Evolutionary conservation across 2,888 invertebrate species (phyloP), one percentile per base, ranked within the genome.

Genomic region (Erpobdella octoculata): DNA sequence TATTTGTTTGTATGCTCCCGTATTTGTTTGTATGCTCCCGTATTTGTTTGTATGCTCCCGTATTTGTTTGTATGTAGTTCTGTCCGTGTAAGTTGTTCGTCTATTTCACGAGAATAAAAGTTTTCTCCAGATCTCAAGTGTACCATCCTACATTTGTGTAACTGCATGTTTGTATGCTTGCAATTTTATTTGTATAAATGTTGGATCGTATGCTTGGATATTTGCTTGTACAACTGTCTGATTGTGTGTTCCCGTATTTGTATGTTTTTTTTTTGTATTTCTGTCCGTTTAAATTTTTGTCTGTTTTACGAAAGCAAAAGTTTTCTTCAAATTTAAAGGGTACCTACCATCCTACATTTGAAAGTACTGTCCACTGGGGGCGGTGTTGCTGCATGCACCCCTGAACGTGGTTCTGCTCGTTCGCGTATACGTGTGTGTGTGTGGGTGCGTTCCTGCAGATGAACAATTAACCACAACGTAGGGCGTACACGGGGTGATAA

Each of bases 241-340:
- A 21, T 48, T 53, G 53, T 53, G 21, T 53, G 53, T 53, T 9
- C n/a, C n/a, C n/a, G n/a, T 53, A 28, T 53, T 53, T 53, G 53
- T 53, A 53, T 41, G 41, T 41, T 53, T 53, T 21, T 53, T 53
- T 53, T 12, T 18, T 9, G 9, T 41, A 12, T 18, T 9, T 41
- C 18, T 41, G 41, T 41, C 18, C 18, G 41, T 41, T 41, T 41
- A 41, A 9, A 41, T 41, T 41, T 41, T 41, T 41, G 9, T 41
- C 9, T 41, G 9, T 41, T 53, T 53, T 21, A 53, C 15, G 53
- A 53, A 53, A 21, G 21, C 28, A 53, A 53, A 25, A 25, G 53
- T 2, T 53, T 21, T 28, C 53, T 28, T 21, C 5, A 28, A 28
- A 53, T 1, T 53, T 53, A n/a, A n/a, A n/a, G n/a, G 53, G 21